These are phyloP conservation scores for Platycercus adscitus DNA, from an alignment of 2,113 vertebrate species.

Conservation along the genomic window DNA sequence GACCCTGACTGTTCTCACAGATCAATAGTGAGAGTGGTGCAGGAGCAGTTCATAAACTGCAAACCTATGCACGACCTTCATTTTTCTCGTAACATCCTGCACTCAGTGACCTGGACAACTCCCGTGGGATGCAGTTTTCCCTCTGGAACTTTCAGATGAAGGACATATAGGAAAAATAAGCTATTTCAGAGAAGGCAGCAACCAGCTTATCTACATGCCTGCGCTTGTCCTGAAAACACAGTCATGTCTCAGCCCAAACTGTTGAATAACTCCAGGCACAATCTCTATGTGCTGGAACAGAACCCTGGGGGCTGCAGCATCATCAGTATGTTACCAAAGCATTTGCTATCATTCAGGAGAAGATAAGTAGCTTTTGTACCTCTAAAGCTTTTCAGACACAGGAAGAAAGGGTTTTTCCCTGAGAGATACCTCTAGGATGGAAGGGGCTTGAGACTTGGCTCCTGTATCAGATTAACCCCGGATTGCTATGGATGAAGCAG, in stretches of 20 bases:
- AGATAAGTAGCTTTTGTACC: constrained; percentile 12
- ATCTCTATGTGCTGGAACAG: not conserved
- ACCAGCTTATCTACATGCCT: not conserved
- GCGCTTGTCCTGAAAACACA: not conserved
- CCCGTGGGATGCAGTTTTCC: accelerated
- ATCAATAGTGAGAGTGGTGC: not conserved
- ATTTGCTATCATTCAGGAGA: not conserved
- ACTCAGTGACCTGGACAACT: not conserved
- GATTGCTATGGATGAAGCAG: not conserved
- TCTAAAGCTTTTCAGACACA: not conserved
- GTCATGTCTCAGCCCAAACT: not conserved
- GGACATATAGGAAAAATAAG: not conserved
- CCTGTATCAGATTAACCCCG: not conserved
- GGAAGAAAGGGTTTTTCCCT: not conserved
- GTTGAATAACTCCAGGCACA: not conserved
- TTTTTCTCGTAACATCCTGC: not conserved
- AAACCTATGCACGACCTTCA: not conserved
- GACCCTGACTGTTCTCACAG: not conserved
- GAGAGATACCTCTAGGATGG: not conserved
- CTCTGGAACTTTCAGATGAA: not conserved
- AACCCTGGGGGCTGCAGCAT: not conserved
- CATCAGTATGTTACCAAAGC: not conserved
- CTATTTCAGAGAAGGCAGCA: not conserved
- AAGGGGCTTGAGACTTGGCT: not conserved
- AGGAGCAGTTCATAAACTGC: not conserved